Percentiles rank a stretch among this genome's conserved stretches.
These are phyloP conservation scores for Macaria liturata DNA, from an alignment of 2,888 invertebrate genomes.

Conservation along the genomic window DNA sequence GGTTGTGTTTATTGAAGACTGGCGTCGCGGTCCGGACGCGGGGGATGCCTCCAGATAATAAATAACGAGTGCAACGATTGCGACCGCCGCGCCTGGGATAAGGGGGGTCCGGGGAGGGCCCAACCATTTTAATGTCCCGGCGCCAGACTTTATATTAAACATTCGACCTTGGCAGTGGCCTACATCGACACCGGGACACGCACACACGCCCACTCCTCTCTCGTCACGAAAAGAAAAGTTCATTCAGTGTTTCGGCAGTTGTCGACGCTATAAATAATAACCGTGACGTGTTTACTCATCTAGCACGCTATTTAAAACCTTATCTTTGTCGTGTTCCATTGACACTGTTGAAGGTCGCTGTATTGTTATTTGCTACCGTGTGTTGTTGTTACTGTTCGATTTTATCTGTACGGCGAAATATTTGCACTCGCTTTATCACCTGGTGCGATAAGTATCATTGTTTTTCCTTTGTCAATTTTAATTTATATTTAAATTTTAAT, in stretches of 20 bases:
- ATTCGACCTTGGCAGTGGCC: constrained; percentile 83
- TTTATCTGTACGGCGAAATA: constrained; percentile 10
- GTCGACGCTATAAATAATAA: constrained; percentile 73
- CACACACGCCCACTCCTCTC: constrained; percentile 75
- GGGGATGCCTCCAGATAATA: constrained; percentile 77
- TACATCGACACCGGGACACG: constrained; percentile 80
- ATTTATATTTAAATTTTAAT: no score
- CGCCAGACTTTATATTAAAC: constrained; percentile 83
- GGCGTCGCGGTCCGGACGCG: constrained; percentile 53
- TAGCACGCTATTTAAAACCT: constrained; percentile 56
- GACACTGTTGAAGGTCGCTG: constrained; percentile 36
- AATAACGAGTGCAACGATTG: constrained; percentile 83
- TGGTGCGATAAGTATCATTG: background rate
- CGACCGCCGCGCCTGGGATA: constrained; percentile 75
- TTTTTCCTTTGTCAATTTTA: no score
- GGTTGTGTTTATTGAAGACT: constrained; percentile 44
- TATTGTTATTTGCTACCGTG: constrained; percentile 16
- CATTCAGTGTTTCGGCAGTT: constrained; percentile 74
- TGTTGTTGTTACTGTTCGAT: constrained; percentile 14
- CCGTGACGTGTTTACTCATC: constrained; percentile 66
- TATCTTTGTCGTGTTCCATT: constrained; percentile 54
- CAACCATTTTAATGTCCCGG: constrained; percentile 83
- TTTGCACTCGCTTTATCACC: constrained; percentile 4
- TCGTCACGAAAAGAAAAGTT: constrained; percentile 79
- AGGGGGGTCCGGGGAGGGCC: constrained; percentile 75